Base-by-base conservation (phyloP, 2,797 vertebrate species). In the Prunella strophiata region DNA sequence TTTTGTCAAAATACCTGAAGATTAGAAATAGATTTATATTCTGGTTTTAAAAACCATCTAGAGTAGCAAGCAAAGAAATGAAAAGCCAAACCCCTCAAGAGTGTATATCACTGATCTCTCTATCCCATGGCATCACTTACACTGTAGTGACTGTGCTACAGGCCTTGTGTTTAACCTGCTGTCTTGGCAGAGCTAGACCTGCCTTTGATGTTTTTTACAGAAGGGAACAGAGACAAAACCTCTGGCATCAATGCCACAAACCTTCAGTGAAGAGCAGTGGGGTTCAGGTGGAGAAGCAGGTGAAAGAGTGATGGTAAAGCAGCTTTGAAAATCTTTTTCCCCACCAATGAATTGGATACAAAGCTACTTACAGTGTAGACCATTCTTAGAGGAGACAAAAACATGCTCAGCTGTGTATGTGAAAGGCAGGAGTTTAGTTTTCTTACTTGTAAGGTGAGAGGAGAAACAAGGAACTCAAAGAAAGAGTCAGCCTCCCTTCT, bases 11-110 rank as follows among this genome's bases (percentile, higher is more conserved):
- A 76, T 40, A 85, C 23, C n/a, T 43, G 57, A 73, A 93, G 93
- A 93, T 52, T 50, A 89, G 45, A 85, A 93, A 74, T 9, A 36
- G n/a, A 81, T 91, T 96, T 88, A 72, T 83, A 70, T 43, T 58
- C 55, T 61, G 34, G 25, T 67, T 90, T 88, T 65, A 76, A 36
- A 93, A 79, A 32, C 55, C 8, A 2, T 21, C 74, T n/a, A 68
- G 66, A 70, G 36, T 48, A 75, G 27, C 42, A 42, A 59, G 61
- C 25, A 67, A 79, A 68, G 52, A 82, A 89, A 78, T 26, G 27
- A 85, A 81, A 90, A 77, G 58, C 40, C 81, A 85, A 79, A 55
- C 17, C n/a, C 63, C 22, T 51, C 27, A n/a, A 62, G 21, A 63
- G 40, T 2, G 0, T 29, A 0, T 21, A 70, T 45, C 75, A 59